phyloP scores from a whole-genome alignment of 2,888 invertebrate genomes.

The Melieria omissa region DNA sequence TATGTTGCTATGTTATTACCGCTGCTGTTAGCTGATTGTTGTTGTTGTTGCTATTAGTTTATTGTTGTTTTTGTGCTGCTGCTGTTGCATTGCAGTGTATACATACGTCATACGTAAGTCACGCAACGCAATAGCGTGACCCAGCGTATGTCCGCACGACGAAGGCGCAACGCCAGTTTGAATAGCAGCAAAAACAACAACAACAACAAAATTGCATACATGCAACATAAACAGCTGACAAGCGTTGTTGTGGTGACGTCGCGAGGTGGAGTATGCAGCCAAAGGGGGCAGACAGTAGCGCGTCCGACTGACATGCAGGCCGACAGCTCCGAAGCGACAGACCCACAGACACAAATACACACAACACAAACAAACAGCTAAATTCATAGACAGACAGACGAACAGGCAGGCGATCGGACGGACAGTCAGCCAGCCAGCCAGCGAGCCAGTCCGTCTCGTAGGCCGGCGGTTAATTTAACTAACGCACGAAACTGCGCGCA shows the following conservation, averaged over 20 bases:
- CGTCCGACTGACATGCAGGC: constrained; percentile 19
- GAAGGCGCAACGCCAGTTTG: not conserved
- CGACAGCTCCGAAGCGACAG: constrained; percentile 15
- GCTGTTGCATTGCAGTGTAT: constrained; percentile 30
- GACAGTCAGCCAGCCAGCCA: not conserved
- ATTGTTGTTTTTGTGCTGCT: constrained; percentile 15
- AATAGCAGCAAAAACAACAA: not conserved
- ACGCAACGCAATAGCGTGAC: constrained; percentile 34
- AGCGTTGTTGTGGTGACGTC: not conserved
- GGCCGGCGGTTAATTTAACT: constrained; percentile 33
- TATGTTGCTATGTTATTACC: not conserved
- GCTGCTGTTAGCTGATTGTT: constrained; percentile 11
- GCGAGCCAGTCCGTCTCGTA: constrained; percentile 11
- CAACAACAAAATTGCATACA: constrained; percentile 12
- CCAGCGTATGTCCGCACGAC: not conserved
- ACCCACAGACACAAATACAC: constrained; percentile 7
- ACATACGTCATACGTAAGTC: constrained; percentile 29
- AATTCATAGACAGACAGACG: not conserved
- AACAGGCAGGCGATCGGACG: not conserved
- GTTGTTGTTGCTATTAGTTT: constrained; percentile 20
- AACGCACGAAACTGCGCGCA: constrained; percentile 33
- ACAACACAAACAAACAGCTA: not conserved
- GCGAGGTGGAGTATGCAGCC: not conserved
- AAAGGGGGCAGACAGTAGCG: not conserved
- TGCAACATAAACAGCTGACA: constrained; percentile 17